Base-by-base conservation (phyloP, 1,140 invertebrate genomes). In the Campodea augens region DNA sequence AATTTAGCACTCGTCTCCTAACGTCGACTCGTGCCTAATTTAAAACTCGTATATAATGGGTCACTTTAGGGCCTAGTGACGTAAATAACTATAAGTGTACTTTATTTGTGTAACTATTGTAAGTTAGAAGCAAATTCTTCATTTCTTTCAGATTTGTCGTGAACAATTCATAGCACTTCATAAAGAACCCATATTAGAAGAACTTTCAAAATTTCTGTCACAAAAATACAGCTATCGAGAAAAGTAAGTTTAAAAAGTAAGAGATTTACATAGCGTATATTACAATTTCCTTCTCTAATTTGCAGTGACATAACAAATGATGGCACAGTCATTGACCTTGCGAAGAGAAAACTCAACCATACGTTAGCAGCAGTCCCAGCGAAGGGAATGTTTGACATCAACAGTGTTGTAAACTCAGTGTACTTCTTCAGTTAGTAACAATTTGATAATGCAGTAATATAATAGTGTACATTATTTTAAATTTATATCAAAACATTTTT, bases 141-240 rank as follows among this genome's bases (percentile, higher is more conserved):
- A 47, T 45, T 49, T 56, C 57, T 65, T 64, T 47, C 64, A 84
- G 77, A 78, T 92, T 43, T 98, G 91, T 57, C 70, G 95, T 32
- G 77, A 98, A 60, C 90, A 98, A 63, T 99, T 99, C 67, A 81
- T 98, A 10, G 75, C 78, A 0, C 68, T 99, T 5, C 92, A 99
- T 64, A 83, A 78, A 18, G 69, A 93, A 57, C 90, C 91, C 1
- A 87, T 99, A 49, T 67, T 98, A 32, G 75, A 96, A 58, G 65
- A 95, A 61, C 67, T 98, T 21, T 88, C 91, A 0, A 51, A 75
- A 18, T 84, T 78, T 58, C 67, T 95, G 32, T 46, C 71, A 0
- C 51, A 77, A 12, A 73, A 69, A 52, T 88, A 79, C 58, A 73
- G 72, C 46, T 70, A 69, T 52, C 56, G 60, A 21, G 57, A 69